phyloP scores from a whole-genome alignment of 2,797 vertebrate species.

The Allobates femoralis region DNA sequence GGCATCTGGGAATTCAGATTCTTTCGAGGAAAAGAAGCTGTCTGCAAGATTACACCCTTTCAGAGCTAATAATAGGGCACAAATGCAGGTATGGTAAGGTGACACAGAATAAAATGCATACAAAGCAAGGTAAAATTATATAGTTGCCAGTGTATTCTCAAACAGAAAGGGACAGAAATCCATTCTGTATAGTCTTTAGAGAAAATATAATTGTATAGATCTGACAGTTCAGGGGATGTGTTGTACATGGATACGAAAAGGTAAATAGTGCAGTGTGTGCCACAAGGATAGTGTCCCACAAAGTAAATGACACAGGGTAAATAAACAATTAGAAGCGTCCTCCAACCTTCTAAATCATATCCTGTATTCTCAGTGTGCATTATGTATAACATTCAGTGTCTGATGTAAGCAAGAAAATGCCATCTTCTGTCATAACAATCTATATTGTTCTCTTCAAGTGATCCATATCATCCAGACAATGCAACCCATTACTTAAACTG shows the following conservation, averaged over 20 bases:
- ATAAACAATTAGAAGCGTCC: neutral
- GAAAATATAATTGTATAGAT: conserved; percentile 1
- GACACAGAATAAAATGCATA: conserved; percentile 30
- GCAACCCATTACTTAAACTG: too few species aligned
- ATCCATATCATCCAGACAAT: neutral
- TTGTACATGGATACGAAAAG: neutral
- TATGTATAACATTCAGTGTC: neutral
- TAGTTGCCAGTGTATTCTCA: conserved; percentile 36
- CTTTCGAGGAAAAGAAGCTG: conserved; percentile 37
- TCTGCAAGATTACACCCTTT: conserved; percentile 51
- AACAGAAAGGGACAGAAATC: conserved; percentile 6
- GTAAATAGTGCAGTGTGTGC: neutral
- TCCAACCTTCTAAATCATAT: neutral
- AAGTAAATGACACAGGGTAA: neutral
- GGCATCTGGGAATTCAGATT: conserved; percentile 23
- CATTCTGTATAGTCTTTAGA: neutral
- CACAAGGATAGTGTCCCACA: too few species aligned
- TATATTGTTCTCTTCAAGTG: neutral
- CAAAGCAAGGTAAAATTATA: conserved; percentile 49
- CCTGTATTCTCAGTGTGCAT: neutral
- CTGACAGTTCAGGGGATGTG: neutral
- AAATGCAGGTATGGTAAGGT: conserved; percentile 51
- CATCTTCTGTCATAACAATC: neutral
- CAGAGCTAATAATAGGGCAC: conserved; percentile 55
- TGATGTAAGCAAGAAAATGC: neutral